Percentiles rank a stretch among this genome's conserved stretches.
phyloP scores from a whole-genome alignment of 2,888 invertebrate species.

The Megamerina dolium region DNA sequence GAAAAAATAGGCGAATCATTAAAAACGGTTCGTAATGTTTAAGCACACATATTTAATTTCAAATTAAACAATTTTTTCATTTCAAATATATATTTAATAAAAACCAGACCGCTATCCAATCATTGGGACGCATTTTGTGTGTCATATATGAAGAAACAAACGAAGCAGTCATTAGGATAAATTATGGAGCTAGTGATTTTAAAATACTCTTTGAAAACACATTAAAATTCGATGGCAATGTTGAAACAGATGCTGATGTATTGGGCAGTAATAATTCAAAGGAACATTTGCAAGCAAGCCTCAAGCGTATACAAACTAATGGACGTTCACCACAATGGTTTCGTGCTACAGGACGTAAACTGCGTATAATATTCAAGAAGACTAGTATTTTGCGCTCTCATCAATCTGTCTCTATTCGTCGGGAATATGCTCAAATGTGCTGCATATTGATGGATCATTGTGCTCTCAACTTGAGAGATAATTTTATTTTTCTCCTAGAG shows the following conservation, averaged over 20 bases:
- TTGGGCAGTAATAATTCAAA: conserved; percentile 26
- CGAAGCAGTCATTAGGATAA: conserved; percentile 26
- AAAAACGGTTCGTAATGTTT: conserved; percentile 48
- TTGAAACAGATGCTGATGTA: conserved; percentile 19
- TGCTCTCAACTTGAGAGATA: conserved; percentile 58
- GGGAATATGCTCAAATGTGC: conserved; percentile 58
- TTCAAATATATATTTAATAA: neutral
- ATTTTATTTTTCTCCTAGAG: conserved; percentile 59
- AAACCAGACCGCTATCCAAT: conserved; percentile 34
- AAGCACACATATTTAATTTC: neutral
- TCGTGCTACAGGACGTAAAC: conserved; percentile 35
- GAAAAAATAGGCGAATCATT: conserved; percentile 56
- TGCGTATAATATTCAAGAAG: conserved; percentile 42
- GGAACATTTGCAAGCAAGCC: conserved; percentile 26
- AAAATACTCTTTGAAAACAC: conserved; percentile 19
- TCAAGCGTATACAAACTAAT: conserved; percentile 30
- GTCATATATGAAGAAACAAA: conserved; percentile 44
- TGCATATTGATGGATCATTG: conserved; percentile 57
- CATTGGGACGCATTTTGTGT: conserved; percentile 38
- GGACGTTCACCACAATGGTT: conserved; percentile 48
- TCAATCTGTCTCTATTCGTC: conserved; percentile 57
- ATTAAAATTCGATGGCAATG: conserved; percentile 7
- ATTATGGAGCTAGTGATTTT: conserved; percentile 29
- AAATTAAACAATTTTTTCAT: no score
- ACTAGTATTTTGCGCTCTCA: conserved; percentile 56